A percentile compares a stretch with the other conserved stretches of the same genome.
phyloP scores from a whole-genome alignment of 2,113 vertebrate genomes.

The Sinocyclocheilus anophthalmus region DNA sequence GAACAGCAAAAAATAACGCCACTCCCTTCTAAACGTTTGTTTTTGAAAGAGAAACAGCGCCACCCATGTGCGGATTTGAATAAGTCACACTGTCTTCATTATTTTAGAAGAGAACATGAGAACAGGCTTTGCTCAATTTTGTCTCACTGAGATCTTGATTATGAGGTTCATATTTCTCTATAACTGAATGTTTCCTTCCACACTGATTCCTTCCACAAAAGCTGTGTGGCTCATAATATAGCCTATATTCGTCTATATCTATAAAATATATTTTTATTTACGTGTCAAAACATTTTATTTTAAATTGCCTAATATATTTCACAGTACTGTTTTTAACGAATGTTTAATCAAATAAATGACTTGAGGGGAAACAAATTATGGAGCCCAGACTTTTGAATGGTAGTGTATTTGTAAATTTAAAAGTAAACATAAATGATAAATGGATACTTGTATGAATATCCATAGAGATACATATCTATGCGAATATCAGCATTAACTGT shows the following conservation, averaged over 20 bases:
- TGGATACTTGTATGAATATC: not conserved
- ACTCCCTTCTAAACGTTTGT: not conserved
- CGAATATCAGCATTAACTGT: not conserved
- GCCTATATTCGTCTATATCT: not conserved
- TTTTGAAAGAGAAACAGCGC: slow-evolving; percentile 60
- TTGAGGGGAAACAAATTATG: no score
- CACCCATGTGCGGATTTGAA: slow-evolving; percentile 43
- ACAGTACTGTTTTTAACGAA: no score
- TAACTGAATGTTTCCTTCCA: not conserved
- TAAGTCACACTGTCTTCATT: not conserved
- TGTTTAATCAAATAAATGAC: no score
- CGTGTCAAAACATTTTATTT: no score
- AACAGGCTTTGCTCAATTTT: not conserved
- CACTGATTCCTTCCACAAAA: not conserved
- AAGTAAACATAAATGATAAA: not conserved
- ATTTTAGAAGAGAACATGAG: not conserved
- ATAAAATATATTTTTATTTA: no score
- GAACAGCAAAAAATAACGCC: not conserved
- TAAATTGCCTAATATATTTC: no score
- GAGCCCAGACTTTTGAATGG: no score
- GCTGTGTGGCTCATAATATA: not conserved
- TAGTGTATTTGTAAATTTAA: no score
- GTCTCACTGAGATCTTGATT: not conserved
- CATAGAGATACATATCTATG: no score
- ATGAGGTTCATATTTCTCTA: not conserved